These are phyloP conservation scores for Ptychodera flava DNA, from an alignment of 35 echinoderm and acorn worm species.

Conservation along the genomic window DNA sequence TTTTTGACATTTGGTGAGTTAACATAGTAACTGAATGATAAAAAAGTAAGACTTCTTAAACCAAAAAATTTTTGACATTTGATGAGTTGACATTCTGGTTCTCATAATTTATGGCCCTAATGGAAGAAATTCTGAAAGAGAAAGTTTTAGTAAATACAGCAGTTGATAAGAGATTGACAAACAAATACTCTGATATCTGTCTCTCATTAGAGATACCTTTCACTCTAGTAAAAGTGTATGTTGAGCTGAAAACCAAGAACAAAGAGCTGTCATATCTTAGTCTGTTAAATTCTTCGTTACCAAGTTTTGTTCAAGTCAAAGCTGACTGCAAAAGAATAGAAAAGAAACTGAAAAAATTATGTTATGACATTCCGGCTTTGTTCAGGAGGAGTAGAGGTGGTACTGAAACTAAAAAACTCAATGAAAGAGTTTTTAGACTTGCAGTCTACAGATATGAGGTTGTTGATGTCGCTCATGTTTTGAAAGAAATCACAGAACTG, in stretches of 20 bases:
- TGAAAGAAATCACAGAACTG: background rate
- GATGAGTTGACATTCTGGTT: no score
- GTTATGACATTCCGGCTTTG: background rate
- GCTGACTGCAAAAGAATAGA: background rate
- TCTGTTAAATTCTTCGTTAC: background rate
- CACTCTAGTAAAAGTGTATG: background rate
- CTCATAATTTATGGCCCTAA: no score
- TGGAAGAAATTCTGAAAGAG: background rate
- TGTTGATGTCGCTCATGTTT: background rate
- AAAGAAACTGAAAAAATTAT: background rate
- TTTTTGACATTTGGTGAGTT: no score
- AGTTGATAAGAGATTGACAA: background rate
- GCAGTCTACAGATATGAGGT: background rate
- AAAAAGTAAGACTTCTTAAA: no score
- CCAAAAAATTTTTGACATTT: no score
- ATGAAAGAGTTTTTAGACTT: background rate
- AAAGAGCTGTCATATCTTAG: background rate
- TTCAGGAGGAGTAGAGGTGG: background rate
- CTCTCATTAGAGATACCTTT: background rate
- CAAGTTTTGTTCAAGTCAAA: background rate
- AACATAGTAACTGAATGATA: no score
- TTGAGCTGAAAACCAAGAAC: background rate
- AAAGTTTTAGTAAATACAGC: background rate
- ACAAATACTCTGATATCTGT: background rate
- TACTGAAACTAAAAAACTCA: background rate